phyloP scores from a whole-genome alignment of 2,797 vertebrate species.

The Poecilia wingei region DNA sequence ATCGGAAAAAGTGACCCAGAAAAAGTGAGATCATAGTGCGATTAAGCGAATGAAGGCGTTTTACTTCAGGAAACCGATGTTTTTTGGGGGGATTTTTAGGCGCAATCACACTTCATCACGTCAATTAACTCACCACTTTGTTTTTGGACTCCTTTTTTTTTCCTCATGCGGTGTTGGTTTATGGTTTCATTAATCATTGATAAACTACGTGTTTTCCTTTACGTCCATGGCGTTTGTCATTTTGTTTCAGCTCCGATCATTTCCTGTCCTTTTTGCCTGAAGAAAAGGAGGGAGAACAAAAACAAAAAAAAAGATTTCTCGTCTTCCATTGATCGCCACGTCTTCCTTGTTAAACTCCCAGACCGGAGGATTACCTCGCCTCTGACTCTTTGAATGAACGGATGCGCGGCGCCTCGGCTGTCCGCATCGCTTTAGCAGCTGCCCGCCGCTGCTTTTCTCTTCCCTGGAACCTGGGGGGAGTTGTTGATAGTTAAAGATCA shows the following conservation, averaged over 20 bases:
- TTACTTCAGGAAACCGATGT: conserved; percentile 36
- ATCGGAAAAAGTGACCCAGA: conserved; percentile 55
- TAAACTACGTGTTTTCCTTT: conserved; percentile 13
- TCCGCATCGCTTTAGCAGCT: conserved; percentile 68
- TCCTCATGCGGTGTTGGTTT: conserved; percentile 9
- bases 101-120: conserved; percentile 59
- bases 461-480: conserved; percentile 32
- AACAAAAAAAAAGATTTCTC: conserved; percentile 29
- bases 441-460: conserved; percentile 23
- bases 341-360: conserved; percentile 61
- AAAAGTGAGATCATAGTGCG: conserved; percentile 68
- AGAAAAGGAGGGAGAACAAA: neutral
- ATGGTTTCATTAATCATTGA: conserved; percentile 39
- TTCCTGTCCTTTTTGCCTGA: conserved; percentile 3
- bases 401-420: conserved; percentile 53
- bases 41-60: conserved; percentile 64
- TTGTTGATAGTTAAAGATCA: conserved; percentile 80
- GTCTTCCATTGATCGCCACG: conserved; percentile 48
- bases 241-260: conserved; percentile 31
- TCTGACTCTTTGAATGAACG: conserved; percentile 44
- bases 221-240: conserved; percentile 33
- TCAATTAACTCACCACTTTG: conserved; percentile 47
- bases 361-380: conserved; percentile 48
- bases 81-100: conserved; percentile 1
- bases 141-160: conserved; percentile 16